Conservation (phyloP, 2,888 invertebrate genomes). For the Dimorphilus gyrociliatus region DNA sequence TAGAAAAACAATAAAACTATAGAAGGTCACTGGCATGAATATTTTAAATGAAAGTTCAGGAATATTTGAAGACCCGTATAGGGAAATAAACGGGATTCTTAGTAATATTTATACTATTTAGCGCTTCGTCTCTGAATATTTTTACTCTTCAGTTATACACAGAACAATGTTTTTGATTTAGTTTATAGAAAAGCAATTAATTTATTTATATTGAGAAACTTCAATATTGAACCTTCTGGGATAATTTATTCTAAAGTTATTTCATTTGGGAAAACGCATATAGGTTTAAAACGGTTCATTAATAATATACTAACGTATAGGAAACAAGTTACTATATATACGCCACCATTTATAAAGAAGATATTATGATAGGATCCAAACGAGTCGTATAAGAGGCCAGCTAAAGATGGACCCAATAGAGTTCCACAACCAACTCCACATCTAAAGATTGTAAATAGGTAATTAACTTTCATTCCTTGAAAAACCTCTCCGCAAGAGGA, state of each 20-base stretch:
- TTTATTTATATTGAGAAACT: too few species aligned
- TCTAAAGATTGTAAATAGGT: conserved; percentile 7
- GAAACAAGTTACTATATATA: conserved; percentile 4
- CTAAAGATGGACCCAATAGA: conserved; percentile 6
- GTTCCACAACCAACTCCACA: conserved; percentile 7
- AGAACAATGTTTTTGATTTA: too few species aligned
- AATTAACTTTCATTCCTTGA: conserved; percentile 5
- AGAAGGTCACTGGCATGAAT: too few species aligned
- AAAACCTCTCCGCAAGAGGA: conserved; percentile 7
- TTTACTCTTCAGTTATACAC: too few species aligned
- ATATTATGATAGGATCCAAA: conserved; percentile 4
- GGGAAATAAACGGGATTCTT: too few species aligned
- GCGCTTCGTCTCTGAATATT: too few species aligned
- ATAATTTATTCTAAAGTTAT: background rate
- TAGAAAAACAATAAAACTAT: too few species aligned
- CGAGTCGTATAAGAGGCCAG: conserved; percentile 7
- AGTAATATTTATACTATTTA: too few species aligned
- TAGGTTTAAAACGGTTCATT: conserved; percentile 3
- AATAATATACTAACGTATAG: conserved; percentile 4
- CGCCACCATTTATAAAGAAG: conserved; percentile 5
- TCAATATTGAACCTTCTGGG: too few species aligned
- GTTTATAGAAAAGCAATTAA: too few species aligned
- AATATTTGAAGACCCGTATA: too few species aligned
- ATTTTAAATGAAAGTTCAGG: too few species aligned
- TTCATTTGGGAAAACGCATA: background rate